Percentiles rank a stretch among this genome's conserved stretches.
Evolutionary conservation across 1,140 invertebrate genomes (phyloP).

Genomic region (Tigriopus japonicus): DNA sequence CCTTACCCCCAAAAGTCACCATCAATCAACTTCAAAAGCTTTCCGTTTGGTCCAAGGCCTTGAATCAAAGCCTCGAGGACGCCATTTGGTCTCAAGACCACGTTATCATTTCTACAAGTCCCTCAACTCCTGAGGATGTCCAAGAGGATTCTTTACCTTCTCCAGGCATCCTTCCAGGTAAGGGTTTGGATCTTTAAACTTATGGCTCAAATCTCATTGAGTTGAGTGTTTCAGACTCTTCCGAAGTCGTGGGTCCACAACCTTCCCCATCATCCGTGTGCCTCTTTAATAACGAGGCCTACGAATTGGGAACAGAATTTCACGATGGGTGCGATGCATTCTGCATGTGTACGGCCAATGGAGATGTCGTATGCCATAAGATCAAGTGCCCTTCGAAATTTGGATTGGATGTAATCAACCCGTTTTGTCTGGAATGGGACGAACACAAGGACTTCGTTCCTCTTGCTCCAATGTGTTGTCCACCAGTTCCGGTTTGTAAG

Average conservation of each 20-base stretch:
- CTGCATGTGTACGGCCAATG: constrained; percentile 42
- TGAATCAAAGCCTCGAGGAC: constrained; percentile 21
- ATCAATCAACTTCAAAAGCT: constrained; percentile 63
- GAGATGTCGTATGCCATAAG: constrained; percentile 43
- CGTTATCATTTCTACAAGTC: no score
- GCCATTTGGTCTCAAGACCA: no score
- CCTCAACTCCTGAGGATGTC: no score
- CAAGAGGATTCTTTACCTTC: no score
- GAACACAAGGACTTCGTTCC: constrained; percentile 48
- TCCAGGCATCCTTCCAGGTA: no score
- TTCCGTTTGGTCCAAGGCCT: constrained; percentile 77
- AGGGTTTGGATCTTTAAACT: no score
- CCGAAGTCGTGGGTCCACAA: no score
- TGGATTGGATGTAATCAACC: constrained; percentile 56
- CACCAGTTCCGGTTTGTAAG: constrained; percentile 27
- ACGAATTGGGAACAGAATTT: constrained; percentile 40
- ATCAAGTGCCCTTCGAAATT: constrained; percentile 62
- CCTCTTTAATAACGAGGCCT: constrained; percentile 35
- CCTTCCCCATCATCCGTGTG: constrained; percentile 23
- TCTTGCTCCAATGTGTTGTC: constrained; percentile 57
- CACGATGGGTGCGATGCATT: constrained; percentile 50
- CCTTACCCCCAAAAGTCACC: constrained; percentile 63
- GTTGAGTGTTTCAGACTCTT: no score
- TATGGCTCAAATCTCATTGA: no score
- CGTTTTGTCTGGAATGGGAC: constrained; percentile 64